Evolutionary conservation across 92 coral and sea anemone species (phyloP).

Genomic region (Anthopleura xanthogrammica): DNA sequence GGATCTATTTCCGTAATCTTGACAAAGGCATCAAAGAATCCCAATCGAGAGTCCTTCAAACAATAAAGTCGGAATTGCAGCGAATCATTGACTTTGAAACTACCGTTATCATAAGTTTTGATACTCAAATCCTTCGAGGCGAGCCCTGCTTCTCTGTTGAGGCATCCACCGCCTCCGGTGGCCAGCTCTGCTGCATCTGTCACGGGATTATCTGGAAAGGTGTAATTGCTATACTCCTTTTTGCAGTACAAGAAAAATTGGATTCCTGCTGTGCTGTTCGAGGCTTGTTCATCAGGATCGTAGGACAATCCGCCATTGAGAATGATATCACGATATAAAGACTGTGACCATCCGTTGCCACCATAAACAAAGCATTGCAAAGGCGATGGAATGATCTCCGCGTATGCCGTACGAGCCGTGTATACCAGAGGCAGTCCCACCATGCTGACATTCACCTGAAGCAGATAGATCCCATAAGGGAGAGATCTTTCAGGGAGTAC

Average conservation of each 20-base stretch:
- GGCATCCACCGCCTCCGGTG: slow-evolving; percentile 43
- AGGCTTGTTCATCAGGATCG: slow-evolving; percentile 54
- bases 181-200: slow-evolving; percentile 6
- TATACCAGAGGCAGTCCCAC: slow-evolving; percentile 36
- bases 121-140: slow-evolving; percentile 20
- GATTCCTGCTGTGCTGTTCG: slow-evolving; percentile 24
- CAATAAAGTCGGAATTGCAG: slow-evolving; percentile 54
- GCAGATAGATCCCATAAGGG: slow-evolving; percentile 40
- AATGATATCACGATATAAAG: slow-evolving; percentile 27
- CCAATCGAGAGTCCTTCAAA: slow-evolving; percentile 45
- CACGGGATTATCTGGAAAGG: slow-evolving; percentile 37
- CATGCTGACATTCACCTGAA: slow-evolving; percentile 57
- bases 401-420: slow-evolving; percentile 26
- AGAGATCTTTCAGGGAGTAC: slow-evolving; percentile 43
- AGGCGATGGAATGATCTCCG: slow-evolving; percentile 48
- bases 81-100: slow-evolving; percentile 44
- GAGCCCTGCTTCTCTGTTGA: slow-evolving; percentile 36
- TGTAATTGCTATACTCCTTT: slow-evolving; percentile 42
- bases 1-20: slow-evolving; percentile 30
- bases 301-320: slow-evolving; percentile 46
- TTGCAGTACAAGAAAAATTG: slow-evolving; percentile 52
- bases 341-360: slow-evolving; percentile 60
- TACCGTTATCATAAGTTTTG: slow-evolving; percentile 28
- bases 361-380: slow-evolving; percentile 53
- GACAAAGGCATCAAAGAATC: slow-evolving; percentile 34